Percentiles rank a stretch among this genome's conserved stretches.
Evolutionary conservation across 2,797 vertebrate genomes (phyloP).

Genomic region (Phrynocephalus vlangalii): DNA sequence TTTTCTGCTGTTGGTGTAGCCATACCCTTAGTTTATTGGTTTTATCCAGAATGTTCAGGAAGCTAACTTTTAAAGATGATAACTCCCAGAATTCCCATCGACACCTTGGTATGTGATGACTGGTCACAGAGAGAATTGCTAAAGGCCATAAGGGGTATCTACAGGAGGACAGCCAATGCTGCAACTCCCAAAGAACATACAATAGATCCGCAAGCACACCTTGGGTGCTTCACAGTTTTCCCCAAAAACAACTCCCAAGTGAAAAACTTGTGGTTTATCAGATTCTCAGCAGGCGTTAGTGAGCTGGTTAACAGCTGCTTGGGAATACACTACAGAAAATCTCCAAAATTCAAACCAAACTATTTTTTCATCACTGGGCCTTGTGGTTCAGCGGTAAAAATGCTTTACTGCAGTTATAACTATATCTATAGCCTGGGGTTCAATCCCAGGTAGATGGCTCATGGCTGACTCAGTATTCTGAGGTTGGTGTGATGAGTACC

Average conservation of each 20-base stretch:
- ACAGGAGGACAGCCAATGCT: no score
- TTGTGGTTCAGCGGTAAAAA: no score
- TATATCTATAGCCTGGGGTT: no score
- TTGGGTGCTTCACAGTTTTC: background rate
- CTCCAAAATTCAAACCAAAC: background rate
- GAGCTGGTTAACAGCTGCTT: conserved; percentile 1
- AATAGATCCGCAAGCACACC: background rate
- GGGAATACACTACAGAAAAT: background rate
- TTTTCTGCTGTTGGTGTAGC: no score
- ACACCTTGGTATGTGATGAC: background rate
- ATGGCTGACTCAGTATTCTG: no score
- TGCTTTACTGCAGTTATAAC: no score
- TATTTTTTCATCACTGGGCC: background rate
- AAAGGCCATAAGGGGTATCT: background rate
- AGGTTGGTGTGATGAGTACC: no score
- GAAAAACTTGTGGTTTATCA: background rate
- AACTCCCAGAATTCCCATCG: no score
- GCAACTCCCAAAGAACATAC: background rate
- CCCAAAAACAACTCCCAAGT: background rate
- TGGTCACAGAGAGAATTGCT: background rate
- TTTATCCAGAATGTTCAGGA: no score
- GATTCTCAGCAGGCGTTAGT: background rate
- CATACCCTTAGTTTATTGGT: no score
- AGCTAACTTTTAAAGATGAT: no score
- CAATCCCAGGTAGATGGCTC: no score